Evolutionary conservation across 2,113 vertebrate species (phyloP), one percentile per base, ranked within the genome.

Genomic region (Macquaria ambigua): DNA sequence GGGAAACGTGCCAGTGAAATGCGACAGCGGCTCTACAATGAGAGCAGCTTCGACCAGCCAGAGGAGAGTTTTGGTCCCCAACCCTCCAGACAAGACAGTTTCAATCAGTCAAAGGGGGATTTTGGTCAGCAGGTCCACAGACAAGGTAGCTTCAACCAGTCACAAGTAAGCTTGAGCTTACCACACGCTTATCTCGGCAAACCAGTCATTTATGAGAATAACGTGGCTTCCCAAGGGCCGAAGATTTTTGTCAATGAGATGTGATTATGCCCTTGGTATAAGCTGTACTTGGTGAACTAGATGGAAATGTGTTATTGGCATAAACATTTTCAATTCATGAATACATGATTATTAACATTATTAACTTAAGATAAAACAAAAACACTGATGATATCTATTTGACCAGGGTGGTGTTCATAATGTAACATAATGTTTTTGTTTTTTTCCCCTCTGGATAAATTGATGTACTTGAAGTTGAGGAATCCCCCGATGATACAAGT

Each of bases 161-260:
- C 92, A 14, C 77, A 91, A 71, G 80, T 89, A 37, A 94, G 81
- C 76, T 85, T 95, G 23, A 93, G 82, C 72, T 81, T 95, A 70
- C 93, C 95, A 78, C 90, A 97, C 90, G 95, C 97, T 91, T 94
- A 93, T 83, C 87, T 96, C 16, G 95, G 95, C 66, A 95, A 95
- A 37, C 90, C 95, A 0, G 92, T 93, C 0, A 84, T 88, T 80
- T 95, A 95, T 84, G 96, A 95, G 83, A 96, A 92, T 84, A 96
- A 94, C 59, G 79, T 63, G 12, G 80, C 91, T 70, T 95, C 96
- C 91, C 94, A 95, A 4, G 97, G 95, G 77, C 97, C 98, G 0
- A 96, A 96, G 74, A 97, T 97, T 89, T 97, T 98, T 74, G 80
- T 97, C 89, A 97, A 98, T 94, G 96, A 98, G 68, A 97, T 98